These are phyloP conservation scores for Synergus gifuensis DNA, from an alignment of 2,888 invertebrate genomes.

Conservation along the genomic window DNA sequence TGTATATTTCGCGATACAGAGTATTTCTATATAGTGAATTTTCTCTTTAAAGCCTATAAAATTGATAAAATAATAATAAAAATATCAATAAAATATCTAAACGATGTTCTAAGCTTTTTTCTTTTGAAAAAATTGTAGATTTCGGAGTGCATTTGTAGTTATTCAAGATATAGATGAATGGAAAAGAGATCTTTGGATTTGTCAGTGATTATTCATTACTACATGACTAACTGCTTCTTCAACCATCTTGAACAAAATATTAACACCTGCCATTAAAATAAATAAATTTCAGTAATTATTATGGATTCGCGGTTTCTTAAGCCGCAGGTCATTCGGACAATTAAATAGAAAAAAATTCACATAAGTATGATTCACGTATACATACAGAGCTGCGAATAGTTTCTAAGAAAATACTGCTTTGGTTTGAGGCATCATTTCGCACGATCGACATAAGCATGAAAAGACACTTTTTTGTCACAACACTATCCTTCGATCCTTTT, in stretches of 20 bases:
- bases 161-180: not conserved
- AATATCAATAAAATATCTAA: not conserved
- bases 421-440: constrained; percentile 37
- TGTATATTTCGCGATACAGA: not conserved
- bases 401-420: constrained; percentile 39
- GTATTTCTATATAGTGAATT: not conserved
- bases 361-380: constrained; percentile 19
- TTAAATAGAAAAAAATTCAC: constrained; percentile 31
- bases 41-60: not conserved
- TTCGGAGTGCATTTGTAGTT: not conserved
- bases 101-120: not conserved
- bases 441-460: not conserved
- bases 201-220: not conserved
- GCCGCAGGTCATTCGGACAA: constrained; percentile 29
- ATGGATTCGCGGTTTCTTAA: constrained; percentile 17
- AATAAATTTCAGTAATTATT: constrained; percentile 29
- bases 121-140: not conserved
- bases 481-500: not conserved
- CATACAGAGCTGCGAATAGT: not conserved
- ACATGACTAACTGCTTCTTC: not conserved
- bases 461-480: not conserved
- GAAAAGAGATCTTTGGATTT: not conserved
- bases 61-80: not conserved
- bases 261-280: constrained; percentile 5
- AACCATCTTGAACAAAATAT: not conserved